phyloP scores from a whole-genome alignment of 2,888 invertebrate genomes.

The Lobophora halterata region DNA sequence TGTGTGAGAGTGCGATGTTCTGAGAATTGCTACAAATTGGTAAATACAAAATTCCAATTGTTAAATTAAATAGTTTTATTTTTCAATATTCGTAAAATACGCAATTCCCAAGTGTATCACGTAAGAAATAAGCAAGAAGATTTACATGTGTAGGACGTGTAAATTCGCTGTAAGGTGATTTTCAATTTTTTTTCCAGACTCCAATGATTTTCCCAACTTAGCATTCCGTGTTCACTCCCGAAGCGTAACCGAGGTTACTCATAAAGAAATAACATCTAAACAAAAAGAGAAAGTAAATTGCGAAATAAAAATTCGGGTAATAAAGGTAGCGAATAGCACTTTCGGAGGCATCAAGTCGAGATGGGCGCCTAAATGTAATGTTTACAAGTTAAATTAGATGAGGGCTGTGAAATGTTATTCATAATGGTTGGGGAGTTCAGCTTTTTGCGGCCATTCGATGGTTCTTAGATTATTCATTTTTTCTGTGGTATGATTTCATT shows the following conservation, averaged over 20 bases:
- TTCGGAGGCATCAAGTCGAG: constrained; percentile 66
- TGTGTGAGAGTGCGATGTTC: neutral
- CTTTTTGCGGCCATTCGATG: constrained; percentile 52
- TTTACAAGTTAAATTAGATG: constrained; percentile 77
- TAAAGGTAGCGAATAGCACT: constrained; percentile 66
- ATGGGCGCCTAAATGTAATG: constrained; percentile 71
- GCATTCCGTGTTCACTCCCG: constrained; percentile 21
- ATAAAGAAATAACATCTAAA: constrained; percentile 56
- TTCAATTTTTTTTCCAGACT: constrained; percentile 12
- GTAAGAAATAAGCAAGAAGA: too few species aligned
- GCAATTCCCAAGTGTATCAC: too few species aligned
- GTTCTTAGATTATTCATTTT: constrained; percentile 57
- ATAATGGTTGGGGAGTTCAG: constrained; percentile 55
- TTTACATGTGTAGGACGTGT: too few species aligned
- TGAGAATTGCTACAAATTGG: constrained; percentile 1
- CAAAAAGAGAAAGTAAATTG: constrained; percentile 50
- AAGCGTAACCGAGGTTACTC: constrained; percentile 48
- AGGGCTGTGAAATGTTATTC: constrained; percentile 65
- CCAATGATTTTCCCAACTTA: constrained; percentile 25
- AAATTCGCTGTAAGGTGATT: constrained; percentile 5
- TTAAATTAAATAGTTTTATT: too few species aligned
- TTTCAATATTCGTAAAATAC: too few species aligned
- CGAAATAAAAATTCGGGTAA: constrained; percentile 61
- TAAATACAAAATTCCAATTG: constrained; percentile 1
- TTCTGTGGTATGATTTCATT: too few species aligned